These are phyloP conservation scores for Polydrusus tereticollis DNA, from an alignment of 2,888 invertebrate genomes.

Conservation along the genomic window DNA sequence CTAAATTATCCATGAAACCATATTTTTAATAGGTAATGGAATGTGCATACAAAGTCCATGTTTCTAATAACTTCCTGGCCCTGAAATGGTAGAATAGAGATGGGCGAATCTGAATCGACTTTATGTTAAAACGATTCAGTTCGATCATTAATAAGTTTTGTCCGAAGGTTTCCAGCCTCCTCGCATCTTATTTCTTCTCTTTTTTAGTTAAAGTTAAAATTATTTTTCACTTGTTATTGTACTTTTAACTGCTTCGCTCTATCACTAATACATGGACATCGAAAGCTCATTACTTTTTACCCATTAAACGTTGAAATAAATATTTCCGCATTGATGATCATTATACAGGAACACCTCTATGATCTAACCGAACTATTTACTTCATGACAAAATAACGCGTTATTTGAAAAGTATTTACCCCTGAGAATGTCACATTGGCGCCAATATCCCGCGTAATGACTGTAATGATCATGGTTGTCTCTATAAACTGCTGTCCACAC, in stretches of 20 bases:
- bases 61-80: too few species aligned
- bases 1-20: constrained; percentile 9
- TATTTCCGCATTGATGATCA: background rate
- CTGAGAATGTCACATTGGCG: constrained; percentile 11
- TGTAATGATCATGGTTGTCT: constrained; percentile 15
- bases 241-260: too few species aligned
- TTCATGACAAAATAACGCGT: background rate
- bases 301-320: background rate
- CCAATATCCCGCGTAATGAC: constrained; percentile 1
- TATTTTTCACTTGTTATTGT: too few species aligned
- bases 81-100: too few species aligned
- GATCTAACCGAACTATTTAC: background rate
- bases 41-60: background rate
- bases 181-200: too few species aligned
- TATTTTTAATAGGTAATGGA: background rate
- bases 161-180: too few species aligned
- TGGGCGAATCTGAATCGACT: too few species aligned
- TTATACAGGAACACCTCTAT: background rate
- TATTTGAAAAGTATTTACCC: constrained; percentile 17
- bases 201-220: too few species aligned
- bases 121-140: too few species aligned
- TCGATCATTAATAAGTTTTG: too few species aligned
- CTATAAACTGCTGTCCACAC: constrained; percentile 12
- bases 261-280: background rate
- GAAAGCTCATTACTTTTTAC: background rate